phyloP scores from a whole-genome alignment of 1,140 invertebrate genomes.

The Drosophila nebulosa region DNA sequence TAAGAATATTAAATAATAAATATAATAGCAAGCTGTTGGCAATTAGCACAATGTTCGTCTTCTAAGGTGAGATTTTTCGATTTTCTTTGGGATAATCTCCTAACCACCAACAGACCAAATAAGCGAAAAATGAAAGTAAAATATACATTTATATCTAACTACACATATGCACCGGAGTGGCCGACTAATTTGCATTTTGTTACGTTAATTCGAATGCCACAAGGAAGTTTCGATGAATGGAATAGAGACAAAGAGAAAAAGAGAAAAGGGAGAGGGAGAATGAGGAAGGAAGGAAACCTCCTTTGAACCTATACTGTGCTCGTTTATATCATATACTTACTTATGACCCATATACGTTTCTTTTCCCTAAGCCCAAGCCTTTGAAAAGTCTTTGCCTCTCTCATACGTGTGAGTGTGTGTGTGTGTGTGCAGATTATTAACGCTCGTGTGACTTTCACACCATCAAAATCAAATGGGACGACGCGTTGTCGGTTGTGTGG shows the following conservation, averaged over 20 bases:
- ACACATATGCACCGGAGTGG: no score
- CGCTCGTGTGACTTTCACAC: slow-evolving; percentile 55
- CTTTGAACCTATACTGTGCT: background rate
- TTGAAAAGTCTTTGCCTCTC: background rate
- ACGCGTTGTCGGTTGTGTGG: slow-evolving; percentile 30
- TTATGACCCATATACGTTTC: background rate
- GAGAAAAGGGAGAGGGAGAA: no score
- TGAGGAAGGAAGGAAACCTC: background rate
- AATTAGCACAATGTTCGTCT: background rate
- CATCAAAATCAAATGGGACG: slow-evolving; percentile 57
- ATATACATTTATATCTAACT: no score
- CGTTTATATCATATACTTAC: background rate
- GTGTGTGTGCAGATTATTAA: slow-evolving; percentile 41
- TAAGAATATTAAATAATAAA: no score
- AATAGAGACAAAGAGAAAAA: no score
- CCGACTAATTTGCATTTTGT: background rate
- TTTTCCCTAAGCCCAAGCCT: background rate
- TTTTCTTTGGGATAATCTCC: background rate
- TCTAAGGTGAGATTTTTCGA: background rate
- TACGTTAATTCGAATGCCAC: background rate
- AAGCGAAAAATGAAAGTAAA: no score
- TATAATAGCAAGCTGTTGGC: no score
- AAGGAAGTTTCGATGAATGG: background rate
- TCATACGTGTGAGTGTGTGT: slow-evolving; percentile 5
- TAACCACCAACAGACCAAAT: background rate